phyloP scores from a whole-genome alignment of 2,797 vertebrate genomes.

The Xerus rutilus region DNA sequence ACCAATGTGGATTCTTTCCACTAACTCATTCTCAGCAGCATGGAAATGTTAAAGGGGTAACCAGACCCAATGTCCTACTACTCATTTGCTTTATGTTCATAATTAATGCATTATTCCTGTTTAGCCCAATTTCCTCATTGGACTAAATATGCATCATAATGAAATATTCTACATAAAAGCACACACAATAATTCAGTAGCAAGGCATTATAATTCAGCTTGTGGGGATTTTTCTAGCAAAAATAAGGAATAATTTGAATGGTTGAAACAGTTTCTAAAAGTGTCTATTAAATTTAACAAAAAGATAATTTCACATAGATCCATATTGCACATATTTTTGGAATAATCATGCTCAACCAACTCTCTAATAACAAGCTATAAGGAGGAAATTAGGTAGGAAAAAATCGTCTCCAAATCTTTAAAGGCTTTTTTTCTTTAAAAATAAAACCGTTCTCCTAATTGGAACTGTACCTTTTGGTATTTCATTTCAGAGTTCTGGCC shows the following conservation, averaged over 20 bases:
- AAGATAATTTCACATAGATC: not conserved
- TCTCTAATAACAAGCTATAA: not conserved
- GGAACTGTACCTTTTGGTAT: slow-evolving; percentile 34
- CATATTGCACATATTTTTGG: not conserved
- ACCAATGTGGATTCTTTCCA: not conserved
- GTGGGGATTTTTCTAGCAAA: not conserved
- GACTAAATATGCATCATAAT: not conserved
- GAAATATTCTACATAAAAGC: not conserved
- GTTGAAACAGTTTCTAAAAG: not conserved
- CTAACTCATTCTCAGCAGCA: not conserved
- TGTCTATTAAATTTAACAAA: not conserved
- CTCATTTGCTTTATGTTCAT: not conserved
- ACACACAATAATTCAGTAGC: not conserved
- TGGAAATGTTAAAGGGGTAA: not conserved
- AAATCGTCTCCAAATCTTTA: slow-evolving; percentile 27
- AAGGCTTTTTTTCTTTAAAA: not conserved
- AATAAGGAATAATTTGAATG: not conserved
- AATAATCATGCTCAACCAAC: not conserved
- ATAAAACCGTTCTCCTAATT: not conserved
- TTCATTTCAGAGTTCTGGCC: slow-evolving; percentile 48
- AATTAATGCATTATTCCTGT: not conserved
- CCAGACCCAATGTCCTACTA: not conserved
- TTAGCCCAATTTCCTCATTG: not conserved
- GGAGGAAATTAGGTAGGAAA: not conserved
- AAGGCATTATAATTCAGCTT: not conserved